A percentile compares a stretch with the other conserved stretches of the same genome.
Conservation (phyloP, 2,113 vertebrate species). For the Centropus bengalensis region DNA sequence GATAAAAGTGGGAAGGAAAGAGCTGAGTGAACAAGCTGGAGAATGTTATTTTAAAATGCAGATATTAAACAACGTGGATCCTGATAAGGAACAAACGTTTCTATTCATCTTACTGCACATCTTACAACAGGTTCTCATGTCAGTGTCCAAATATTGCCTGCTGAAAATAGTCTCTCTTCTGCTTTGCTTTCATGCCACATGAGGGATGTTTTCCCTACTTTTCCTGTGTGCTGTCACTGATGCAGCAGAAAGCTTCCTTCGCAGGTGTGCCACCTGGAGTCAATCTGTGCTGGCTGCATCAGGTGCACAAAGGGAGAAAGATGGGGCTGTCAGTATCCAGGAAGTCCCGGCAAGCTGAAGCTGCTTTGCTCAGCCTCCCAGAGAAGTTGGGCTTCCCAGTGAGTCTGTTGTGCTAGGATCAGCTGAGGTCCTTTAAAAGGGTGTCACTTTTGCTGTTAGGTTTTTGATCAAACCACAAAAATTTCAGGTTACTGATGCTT, state of each 20-base stretch:
- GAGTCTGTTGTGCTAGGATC: not conserved
- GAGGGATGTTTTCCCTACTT: not conserved
- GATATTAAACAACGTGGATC: not conserved
- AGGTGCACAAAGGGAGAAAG: not conserved
- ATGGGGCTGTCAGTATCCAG: not conserved
- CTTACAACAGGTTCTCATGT: not conserved
- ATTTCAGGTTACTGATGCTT: not conserved
- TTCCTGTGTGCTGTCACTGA: not conserved
- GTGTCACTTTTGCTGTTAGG: fast-evolving
- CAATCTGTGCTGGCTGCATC: not conserved
- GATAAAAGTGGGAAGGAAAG: not conserved
- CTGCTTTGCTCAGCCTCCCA: not conserved
- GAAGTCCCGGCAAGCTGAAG: not conserved
- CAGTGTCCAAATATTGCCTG: not conserved
- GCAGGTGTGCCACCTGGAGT: not conserved
- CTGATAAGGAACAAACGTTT: not conserved
- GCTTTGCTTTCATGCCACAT: not conserved
- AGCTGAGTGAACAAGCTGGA: not conserved
- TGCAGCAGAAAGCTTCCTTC: not conserved
- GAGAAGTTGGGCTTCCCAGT: not conserved
- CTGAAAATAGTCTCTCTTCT: not conserved
- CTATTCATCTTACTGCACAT: not conserved
- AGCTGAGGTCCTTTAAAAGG: not conserved
- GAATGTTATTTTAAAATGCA: not conserved
- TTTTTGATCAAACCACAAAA: not conserved